These are phyloP conservation scores for Drosophila affinis DNA, from an alignment of 2,888 invertebrate species.

Conservation along the genomic window DNA sequence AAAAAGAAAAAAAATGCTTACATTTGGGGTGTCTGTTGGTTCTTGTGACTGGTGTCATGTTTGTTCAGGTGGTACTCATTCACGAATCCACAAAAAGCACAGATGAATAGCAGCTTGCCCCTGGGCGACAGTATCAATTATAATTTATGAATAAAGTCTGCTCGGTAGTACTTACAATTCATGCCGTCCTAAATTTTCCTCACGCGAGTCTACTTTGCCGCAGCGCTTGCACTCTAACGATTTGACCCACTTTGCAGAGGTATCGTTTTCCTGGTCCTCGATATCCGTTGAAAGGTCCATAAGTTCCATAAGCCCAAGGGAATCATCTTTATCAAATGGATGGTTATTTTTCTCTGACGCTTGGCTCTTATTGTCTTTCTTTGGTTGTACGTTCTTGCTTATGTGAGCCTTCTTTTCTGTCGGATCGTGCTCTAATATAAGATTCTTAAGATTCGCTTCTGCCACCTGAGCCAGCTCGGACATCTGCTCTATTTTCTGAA, in stretches of 20 bases:
- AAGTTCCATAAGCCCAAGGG: background rate
- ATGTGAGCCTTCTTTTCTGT: background rate
- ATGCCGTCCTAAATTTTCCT: background rate
- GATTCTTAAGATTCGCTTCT: background rate
- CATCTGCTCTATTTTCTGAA: background rate
- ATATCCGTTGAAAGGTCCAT: background rate
- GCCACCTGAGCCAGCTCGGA: background rate
- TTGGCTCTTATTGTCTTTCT: background rate
- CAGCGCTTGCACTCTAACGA: background rate
- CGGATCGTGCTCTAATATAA: background rate
- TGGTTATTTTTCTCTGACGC: background rate
- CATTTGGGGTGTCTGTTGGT: background rate
- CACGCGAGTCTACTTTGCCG: background rate
- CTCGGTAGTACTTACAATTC: conserved; percentile 57
- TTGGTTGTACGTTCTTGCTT: too few species aligned
- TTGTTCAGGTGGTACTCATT: background rate
- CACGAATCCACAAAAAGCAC: conserved; percentile 17
- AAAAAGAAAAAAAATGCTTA: background rate
- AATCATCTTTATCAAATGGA: background rate
- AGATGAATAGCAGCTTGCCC: conserved; percentile 5
- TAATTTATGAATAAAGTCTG: conserved; percentile 58
- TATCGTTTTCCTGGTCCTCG: background rate
- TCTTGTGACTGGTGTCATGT: background rate
- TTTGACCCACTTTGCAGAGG: background rate
- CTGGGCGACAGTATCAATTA: background rate